Conservation (phyloP, 2,888 invertebrate genomes). For the Hydropsyche betteni region DNA sequence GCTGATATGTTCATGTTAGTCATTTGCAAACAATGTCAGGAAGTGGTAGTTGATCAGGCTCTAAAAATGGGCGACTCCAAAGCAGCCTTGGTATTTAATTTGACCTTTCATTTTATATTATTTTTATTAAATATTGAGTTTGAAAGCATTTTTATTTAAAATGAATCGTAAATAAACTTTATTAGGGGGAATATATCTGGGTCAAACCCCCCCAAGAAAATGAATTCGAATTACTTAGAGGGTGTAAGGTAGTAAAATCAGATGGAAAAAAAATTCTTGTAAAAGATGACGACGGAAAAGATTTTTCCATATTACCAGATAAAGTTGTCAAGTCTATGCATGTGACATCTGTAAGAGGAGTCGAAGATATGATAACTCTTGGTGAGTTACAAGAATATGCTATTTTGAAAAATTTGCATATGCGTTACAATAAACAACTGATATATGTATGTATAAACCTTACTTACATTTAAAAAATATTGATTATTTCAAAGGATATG, state of each 20-base stretch:
- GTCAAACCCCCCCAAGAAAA: constrained; percentile 75
- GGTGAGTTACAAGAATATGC: constrained; percentile 96
- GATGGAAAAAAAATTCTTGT: constrained; percentile 81
- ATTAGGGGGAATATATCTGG: constrained; percentile 90
- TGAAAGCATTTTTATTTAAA: constrained; percentile 17
- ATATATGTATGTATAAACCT: constrained; percentile 83
- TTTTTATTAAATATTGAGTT: constrained; percentile 13
- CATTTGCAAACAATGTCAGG: constrained; percentile 26
- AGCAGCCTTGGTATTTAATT: constrained; percentile 46
- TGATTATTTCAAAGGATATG: not conserved
- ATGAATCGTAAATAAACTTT: constrained; percentile 47
- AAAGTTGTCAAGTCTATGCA: constrained; percentile 79
- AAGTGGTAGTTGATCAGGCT: constrained; percentile 54
- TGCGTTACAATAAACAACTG: constrained; percentile 85
- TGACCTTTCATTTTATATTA: constrained; percentile 6
- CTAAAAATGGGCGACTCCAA: constrained; percentile 49
- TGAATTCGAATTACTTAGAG: constrained; percentile 87
- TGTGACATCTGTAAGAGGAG: constrained; percentile 79
- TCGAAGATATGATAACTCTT: constrained; percentile 95
- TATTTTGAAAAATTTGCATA: constrained; percentile 88
- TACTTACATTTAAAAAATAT: not conserved
- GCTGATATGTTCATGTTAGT: constrained; percentile 37
- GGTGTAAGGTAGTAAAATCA: constrained; percentile 81
- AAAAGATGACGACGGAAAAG: constrained; percentile 84
- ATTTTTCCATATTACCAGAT: constrained; percentile 68